phyloP scores from a whole-genome alignment of 2,113 vertebrate species.

The Megalops atlanticus region DNA sequence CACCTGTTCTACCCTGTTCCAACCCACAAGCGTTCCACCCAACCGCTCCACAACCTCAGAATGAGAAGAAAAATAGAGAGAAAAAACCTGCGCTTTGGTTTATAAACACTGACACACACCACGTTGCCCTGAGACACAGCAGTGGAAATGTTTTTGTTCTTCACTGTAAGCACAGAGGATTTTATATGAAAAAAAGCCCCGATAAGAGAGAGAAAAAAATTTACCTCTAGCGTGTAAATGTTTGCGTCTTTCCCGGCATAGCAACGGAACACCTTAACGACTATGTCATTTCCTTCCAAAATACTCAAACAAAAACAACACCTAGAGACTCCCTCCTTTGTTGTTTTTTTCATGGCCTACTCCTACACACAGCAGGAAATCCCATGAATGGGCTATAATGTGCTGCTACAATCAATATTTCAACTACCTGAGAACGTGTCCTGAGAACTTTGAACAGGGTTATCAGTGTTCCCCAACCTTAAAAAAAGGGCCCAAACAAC shows the following conservation, averaged over 20 bases:
- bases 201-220: not conserved
- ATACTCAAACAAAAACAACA: constrained; percentile 18
- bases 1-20: constrained; percentile 10
- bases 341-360: constrained; percentile 2
- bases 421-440: not conserved
- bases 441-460: not conserved
- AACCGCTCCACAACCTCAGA: not conserved
- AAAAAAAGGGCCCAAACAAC: not conserved
- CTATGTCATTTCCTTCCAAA: constrained; percentile 30
- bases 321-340: not conserved
- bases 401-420: not conserved
- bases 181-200: not conserved
- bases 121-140: not conserved
- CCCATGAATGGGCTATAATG: not conserved
- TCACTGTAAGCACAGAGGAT: constrained; percentile 3
- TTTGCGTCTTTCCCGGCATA: constrained; percentile 20
- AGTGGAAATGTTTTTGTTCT: constrained; percentile 24
- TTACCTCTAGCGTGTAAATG: not conserved
- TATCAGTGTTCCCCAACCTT: constrained; percentile 15
- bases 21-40: not conserved
- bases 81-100: not conserved
- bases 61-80: not conserved
- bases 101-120: constrained; percentile 3
- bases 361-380: constrained; percentile 26
- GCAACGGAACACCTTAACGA: constrained; percentile 25